Conservation (phyloP, 2,113 vertebrate species). For the Anolis sagrei region DNA sequence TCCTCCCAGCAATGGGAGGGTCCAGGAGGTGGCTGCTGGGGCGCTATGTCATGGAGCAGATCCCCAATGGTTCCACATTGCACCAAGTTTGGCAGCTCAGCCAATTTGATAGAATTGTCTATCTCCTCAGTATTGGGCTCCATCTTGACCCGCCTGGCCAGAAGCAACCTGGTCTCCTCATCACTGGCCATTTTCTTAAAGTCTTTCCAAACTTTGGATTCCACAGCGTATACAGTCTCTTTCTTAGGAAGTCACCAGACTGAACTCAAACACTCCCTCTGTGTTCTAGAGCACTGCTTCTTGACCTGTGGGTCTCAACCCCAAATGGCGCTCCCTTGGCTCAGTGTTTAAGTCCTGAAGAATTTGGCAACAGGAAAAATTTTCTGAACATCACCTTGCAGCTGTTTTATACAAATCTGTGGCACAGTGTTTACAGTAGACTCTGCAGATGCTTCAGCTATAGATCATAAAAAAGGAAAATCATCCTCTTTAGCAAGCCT, state of each 20-base stretch:
- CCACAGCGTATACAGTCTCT: background rate
- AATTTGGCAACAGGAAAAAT: too few species aligned
- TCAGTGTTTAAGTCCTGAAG: too few species aligned
- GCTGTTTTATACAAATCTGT: too few species aligned
- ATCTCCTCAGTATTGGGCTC: background rate
- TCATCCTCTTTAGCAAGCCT: too few species aligned
- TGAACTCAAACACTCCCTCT: too few species aligned
- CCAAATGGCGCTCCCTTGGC: too few species aligned
- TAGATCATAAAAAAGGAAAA: too few species aligned
- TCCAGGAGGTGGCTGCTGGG: background rate
- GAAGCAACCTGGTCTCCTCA: background rate
- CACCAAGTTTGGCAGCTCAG: background rate
- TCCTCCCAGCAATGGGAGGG: constrained; percentile 14
- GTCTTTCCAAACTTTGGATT: background rate
- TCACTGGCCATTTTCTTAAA: background rate
- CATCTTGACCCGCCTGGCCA: background rate
- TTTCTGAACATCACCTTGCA: too few species aligned
- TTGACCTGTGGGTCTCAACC: too few species aligned
- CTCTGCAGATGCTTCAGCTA: too few species aligned
- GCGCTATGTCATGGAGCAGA: background rate
- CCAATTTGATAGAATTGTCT: background rate
- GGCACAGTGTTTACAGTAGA: too few species aligned
- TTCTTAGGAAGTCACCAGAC: background rate
- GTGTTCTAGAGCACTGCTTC: too few species aligned
- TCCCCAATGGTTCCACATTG: constrained; percentile 6